Percentiles rank a stretch among this genome's conserved stretches.
These are phyloP conservation scores for Origma solitaria DNA, from an alignment of 2,113 vertebrate genomes.

Conservation along the genomic window DNA sequence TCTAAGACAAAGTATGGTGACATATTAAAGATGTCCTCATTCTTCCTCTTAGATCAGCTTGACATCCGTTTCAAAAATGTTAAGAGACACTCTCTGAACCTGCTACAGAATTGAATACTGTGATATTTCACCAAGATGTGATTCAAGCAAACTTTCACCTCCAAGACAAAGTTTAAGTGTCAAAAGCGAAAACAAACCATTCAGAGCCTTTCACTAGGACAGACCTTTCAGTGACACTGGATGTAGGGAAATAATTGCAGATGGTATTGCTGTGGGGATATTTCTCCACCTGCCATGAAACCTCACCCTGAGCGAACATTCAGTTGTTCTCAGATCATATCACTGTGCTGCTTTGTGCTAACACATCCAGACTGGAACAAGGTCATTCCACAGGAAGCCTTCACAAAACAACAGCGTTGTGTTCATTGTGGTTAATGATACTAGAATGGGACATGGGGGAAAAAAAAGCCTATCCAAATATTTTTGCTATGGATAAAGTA, in stretches of 20 bases:
- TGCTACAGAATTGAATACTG: conserved; percentile 11
- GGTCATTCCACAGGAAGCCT: neutral
- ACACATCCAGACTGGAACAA: neutral
- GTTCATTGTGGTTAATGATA: neutral
- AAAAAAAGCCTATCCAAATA: neutral
- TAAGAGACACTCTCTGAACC: conserved; percentile 66
- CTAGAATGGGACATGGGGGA: fast-evolving
- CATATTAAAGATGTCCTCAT: neutral
- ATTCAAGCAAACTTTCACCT: conserved; percentile 51
- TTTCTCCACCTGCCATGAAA: conserved; percentile 17
- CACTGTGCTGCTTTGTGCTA: neutral
- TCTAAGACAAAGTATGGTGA: conserved; percentile 39
- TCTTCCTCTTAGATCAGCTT: conserved; percentile 43
- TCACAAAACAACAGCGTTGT: neutral
- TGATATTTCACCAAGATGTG: neutral
- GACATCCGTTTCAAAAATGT: conserved; percentile 31
- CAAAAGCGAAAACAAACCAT: conserved; percentile 63
- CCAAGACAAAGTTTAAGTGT: conserved; percentile 34
- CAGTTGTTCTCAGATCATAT: neutral
- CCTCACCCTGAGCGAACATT: neutral
- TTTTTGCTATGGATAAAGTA: neutral
- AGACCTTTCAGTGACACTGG: conserved; percentile 35
- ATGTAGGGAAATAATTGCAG: conserved; percentile 36
- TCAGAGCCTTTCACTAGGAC: conserved; percentile 23
- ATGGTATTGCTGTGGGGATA: neutral